Conservation (phyloP, 2,888 invertebrate genomes). For the Iphiclides podalirius region DNA sequence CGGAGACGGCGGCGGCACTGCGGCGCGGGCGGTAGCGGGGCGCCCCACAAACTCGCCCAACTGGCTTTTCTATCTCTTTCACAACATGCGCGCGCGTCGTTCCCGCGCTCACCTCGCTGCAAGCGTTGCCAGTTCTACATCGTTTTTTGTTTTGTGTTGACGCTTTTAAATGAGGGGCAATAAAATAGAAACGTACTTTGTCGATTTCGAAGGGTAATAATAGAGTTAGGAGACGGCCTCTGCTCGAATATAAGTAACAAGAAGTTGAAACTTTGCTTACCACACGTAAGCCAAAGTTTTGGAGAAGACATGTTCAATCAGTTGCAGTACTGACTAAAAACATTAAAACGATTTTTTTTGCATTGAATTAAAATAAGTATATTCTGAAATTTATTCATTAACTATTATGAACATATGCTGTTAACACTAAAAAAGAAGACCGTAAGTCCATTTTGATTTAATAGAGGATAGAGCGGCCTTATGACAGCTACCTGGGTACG, state of each 20-base stretch:
- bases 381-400: too few species aligned
- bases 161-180: constrained; percentile 69
- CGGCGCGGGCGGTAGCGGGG: constrained; percentile 42
- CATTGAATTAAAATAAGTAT: too few species aligned
- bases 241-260: constrained; percentile 7
- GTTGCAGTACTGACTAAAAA: too few species aligned
- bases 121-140: constrained; percentile 60
- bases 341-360: too few species aligned
- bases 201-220: constrained; percentile 39
- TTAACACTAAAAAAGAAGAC: not conserved
- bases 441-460: not conserved
- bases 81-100: constrained; percentile 70
- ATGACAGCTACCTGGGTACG: not conserved
- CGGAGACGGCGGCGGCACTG: constrained; percentile 63
- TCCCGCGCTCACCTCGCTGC: constrained; percentile 63
- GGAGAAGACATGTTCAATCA: too few species aligned
- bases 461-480: not conserved
- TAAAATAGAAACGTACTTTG: constrained; percentile 65
- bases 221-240: constrained; percentile 30
- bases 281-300: not conserved
- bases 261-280: constrained; percentile 21
- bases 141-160: constrained; percentile 72
- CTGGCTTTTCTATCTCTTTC: constrained; percentile 61
- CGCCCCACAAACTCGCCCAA: constrained; percentile 63
- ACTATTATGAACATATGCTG: too few species aligned